Percentiles rank a stretch among this genome's conserved stretches.
Evolutionary conservation across 2,113 vertebrate genomes (phyloP).

Genomic region (Tragelaphus scriptus): DNA sequence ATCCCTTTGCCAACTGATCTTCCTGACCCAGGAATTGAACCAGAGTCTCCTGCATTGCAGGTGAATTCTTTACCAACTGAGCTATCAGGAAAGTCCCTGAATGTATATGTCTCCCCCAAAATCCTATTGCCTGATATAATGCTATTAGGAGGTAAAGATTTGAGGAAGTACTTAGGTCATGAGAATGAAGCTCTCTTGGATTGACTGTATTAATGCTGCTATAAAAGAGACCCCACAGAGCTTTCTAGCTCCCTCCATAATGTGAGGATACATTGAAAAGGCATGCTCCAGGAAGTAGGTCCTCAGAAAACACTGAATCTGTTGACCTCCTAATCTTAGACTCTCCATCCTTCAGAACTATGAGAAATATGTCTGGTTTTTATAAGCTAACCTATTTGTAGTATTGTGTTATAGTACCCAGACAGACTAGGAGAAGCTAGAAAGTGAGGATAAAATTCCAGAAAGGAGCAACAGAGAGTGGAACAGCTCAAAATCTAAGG

Average conservation of each 20-base stretch:
- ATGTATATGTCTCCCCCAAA: neutral
- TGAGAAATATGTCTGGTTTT: neutral
- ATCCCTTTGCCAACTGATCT: accelerated
- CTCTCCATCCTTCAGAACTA: neutral
- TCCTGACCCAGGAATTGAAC: neutral
- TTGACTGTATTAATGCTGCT: neutral
- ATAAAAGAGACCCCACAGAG: neutral
- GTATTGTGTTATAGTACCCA: neutral
- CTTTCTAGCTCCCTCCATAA: neutral
- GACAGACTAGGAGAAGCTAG: neutral
- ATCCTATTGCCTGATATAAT: neutral
- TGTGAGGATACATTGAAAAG: neutral
- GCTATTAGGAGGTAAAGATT: neutral
- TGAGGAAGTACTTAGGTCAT: neutral
- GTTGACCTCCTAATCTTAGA: neutral
- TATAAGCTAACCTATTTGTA: neutral
- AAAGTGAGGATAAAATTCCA: neutral
- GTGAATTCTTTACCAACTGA: neutral
- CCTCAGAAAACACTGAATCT: neutral
- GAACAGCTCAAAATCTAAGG: neutral
- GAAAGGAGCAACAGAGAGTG: neutral
- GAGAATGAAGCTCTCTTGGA: neutral
- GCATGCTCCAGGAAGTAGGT: neutral
- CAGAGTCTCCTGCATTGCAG: neutral
- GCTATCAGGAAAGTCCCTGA: neutral